phyloP scores from a whole-genome alignment of 2,797 vertebrate genomes.

The Mus minutoides region DNA sequence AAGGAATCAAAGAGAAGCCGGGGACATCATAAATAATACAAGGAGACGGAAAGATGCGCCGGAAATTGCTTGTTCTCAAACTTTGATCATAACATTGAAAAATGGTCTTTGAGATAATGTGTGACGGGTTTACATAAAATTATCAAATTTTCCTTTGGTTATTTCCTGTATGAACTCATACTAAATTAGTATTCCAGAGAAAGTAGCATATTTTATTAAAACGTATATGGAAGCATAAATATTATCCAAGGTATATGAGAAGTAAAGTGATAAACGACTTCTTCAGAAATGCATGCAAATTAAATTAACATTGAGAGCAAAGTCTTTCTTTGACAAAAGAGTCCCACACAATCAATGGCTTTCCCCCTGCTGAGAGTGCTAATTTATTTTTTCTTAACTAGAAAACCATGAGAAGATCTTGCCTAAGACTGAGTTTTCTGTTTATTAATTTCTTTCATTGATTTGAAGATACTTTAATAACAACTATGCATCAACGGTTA shows the following conservation, averaged over 20 bases:
- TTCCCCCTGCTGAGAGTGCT: conserved; percentile 78
- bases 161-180: background rate
- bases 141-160: background rate
- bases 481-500: conserved; percentile 65
- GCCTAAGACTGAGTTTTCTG: conserved; percentile 62
- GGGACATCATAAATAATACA: conserved; percentile 17
- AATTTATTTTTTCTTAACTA: conserved; percentile 82
- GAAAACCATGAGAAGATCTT: conserved; percentile 64
- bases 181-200: conserved; percentile 42
- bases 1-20: conserved; percentile 49
- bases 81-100: conserved; percentile 30
- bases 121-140: conserved; percentile 7
- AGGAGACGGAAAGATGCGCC: background rate
- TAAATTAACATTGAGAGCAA: conserved; percentile 79
- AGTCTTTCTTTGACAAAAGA: conserved; percentile 73
- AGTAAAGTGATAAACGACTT: conserved; percentile 73
- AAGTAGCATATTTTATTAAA: conserved; percentile 67
- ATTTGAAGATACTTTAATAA: conserved; percentile 72
- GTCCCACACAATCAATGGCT: conserved; percentile 54
- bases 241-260: conserved; percentile 58
- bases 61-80: conserved; percentile 21
- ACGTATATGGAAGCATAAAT: conserved; percentile 66
- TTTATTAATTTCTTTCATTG: conserved; percentile 78
- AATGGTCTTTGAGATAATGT: background rate
- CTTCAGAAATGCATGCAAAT: conserved; percentile 73